Base-by-base conservation (phyloP, 2,888 invertebrate species). In the Agrotis exclamationis region DNA sequence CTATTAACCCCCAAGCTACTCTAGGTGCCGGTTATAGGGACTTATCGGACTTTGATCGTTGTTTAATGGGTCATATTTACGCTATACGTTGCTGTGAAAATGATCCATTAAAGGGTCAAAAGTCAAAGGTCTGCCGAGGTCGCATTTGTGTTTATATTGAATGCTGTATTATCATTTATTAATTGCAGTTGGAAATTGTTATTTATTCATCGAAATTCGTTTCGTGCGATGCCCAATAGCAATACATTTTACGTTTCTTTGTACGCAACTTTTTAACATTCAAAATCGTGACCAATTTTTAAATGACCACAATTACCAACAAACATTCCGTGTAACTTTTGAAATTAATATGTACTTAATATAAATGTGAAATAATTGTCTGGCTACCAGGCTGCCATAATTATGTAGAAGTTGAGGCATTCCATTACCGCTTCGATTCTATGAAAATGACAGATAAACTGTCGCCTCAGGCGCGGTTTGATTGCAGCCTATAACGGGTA, bases 371-470 rank as follows among this genome's bases (percentile, higher is more conserved):
- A 72, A 74, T 82, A 76, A 85, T 83, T 72, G 65, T 64, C 51
- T 69, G 65, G n/a, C 60, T 76, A 71, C 53, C 47, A 53, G 53
- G 73, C 70, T 77, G 67, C 71, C 64, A 78, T 80, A 80, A 82
- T 82, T 76, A 84, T 83, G 77, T 79, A 65, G 65, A 64, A 73
- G 66, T 82, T 83, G 85, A 72, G 67, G 63, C 75, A 79, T 82
- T 84, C 75, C 80, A 82, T 82, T 86, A 74, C 51, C 24, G 65
- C 65, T 64, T 76, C 76, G 64, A 74, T 84, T 85, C 80, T 85
- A 84, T 84, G 86, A 84, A 86, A 85, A 85, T 78, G 84, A 83
- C 67, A 74, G 85, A 84, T 85, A 79, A 83, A 63, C 66, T 56
- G 50, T 76, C 58, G 80, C 84, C 81, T n/a, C 71, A 45, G 82